These are phyloP conservation scores for Oreohelix idahoensis DNA, from an alignment of 1,140 invertebrate species.

Conservation along the genomic window DNA sequence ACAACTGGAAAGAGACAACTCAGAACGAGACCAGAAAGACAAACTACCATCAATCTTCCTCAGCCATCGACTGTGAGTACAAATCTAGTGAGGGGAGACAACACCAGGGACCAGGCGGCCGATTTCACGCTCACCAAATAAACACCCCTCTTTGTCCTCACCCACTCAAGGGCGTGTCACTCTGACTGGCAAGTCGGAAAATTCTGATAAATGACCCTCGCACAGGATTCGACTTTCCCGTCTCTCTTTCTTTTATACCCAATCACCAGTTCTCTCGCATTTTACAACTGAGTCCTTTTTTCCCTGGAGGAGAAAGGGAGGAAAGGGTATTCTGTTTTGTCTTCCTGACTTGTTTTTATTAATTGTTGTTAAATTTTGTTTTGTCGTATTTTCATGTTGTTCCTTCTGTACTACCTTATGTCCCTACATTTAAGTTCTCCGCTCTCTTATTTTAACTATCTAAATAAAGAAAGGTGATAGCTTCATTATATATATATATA, in stretches of 20 bases:
- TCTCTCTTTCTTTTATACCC: not conserved
- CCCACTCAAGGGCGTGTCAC: slow-evolving; percentile 22
- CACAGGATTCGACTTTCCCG: not conserved
- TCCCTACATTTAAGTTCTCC: no score
- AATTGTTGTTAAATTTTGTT: no score
- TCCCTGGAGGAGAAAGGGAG: no score
- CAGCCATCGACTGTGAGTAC: slow-evolving; percentile 5
- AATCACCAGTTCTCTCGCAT: not conserved
- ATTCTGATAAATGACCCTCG: slow-evolving; percentile 24
- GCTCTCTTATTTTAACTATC: no score
- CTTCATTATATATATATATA: no score
- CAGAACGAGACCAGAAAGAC: not conserved
- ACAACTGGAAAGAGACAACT: not conserved
- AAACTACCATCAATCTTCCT: slow-evolving; percentile 8
- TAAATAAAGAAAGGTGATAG: no score
- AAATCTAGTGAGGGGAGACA: slow-evolving; percentile 4
- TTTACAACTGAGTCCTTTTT: not conserved
- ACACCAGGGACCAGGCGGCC: not conserved
- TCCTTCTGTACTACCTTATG: no score
- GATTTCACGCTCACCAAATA: slow-evolving; percentile 28
- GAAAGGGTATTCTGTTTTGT: no score
- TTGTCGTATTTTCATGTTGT: no score
- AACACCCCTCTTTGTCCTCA: slow-evolving; percentile 17
- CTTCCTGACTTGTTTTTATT: no score
- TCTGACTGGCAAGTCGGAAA: slow-evolving; percentile 20